Conservation (phyloP, 2,113 vertebrate species). For the Capreolus pygargus region DNA sequence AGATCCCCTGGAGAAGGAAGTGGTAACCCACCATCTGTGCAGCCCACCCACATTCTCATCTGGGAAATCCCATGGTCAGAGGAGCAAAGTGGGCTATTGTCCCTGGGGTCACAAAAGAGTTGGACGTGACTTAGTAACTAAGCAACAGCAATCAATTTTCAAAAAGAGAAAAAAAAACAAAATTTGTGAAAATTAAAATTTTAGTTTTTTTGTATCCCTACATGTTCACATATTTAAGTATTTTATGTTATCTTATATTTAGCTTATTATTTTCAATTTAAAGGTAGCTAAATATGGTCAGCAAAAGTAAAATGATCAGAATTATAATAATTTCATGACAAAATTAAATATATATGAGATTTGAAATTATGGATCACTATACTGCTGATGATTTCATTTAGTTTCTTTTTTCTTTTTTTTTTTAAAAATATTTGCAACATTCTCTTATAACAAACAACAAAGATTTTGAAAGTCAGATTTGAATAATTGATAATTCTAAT, state of each 20-base stretch:
- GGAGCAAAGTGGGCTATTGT: accelerated
- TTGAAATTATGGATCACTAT: not conserved
- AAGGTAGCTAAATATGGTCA: not conserved
- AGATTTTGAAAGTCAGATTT: not conserved
- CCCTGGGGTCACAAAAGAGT: not conserved
- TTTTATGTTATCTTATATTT: not conserved
- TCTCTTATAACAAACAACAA: not conserved
- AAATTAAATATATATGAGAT: not conserved
- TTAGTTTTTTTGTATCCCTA: not conserved
- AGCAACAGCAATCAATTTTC: not conserved
- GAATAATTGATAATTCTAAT: not conserved
- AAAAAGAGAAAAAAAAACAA: not conserved
- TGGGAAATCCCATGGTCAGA: not conserved
- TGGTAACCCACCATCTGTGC: accelerated
- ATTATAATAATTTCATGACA: not conserved
- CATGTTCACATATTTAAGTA: not conserved
- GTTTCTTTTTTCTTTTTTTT: no score
- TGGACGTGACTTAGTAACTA: no score
- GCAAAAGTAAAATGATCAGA: not conserved
- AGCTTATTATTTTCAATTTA: not conserved
- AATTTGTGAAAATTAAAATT: not conserved
- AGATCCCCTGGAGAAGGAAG: not conserved
- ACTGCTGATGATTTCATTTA: not conserved
- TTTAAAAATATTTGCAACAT: not conserved
- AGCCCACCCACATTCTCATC: accelerated